Evolutionary conservation across 2,888 invertebrate species (phyloP).

Genomic region (Dryococelus australis): DNA sequence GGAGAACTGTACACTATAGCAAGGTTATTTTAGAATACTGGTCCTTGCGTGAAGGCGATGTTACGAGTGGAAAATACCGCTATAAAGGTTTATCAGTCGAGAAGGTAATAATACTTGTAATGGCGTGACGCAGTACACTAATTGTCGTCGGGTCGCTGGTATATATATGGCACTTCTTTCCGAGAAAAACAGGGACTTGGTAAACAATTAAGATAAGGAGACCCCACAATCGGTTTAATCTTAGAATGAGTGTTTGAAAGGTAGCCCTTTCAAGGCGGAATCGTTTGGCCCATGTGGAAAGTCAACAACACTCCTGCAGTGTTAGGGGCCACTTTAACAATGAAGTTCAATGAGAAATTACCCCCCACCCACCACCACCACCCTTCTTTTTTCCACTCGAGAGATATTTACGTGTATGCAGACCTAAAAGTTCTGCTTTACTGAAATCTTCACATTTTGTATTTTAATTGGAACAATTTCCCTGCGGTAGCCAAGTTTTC

Average conservation of each 20-base stretch:
- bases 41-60: background rate
- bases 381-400: no score
- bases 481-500: no score
- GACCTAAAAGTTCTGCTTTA: no score
- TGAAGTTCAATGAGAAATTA: no score
- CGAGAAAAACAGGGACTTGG: background rate
- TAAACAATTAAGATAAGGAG: slow-evolving; percentile 7
- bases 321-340: no score
- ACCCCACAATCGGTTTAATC: background rate
- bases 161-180: background rate
- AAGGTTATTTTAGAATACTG: background rate
- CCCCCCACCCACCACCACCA: no score
- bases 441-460: no score
- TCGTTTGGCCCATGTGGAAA: no score
- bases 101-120: background rate
- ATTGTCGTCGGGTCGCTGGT: background rate
- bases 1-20: no score
- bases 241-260: background rate
- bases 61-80: background rate
- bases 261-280: background rate
- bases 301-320: no score
- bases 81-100: background rate
- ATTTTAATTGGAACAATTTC: no score
- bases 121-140: background rate
- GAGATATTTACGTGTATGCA: no score